phyloP scores from a whole-genome alignment of 1,140 invertebrate species.

The Cydia fagiglandana region DNA sequence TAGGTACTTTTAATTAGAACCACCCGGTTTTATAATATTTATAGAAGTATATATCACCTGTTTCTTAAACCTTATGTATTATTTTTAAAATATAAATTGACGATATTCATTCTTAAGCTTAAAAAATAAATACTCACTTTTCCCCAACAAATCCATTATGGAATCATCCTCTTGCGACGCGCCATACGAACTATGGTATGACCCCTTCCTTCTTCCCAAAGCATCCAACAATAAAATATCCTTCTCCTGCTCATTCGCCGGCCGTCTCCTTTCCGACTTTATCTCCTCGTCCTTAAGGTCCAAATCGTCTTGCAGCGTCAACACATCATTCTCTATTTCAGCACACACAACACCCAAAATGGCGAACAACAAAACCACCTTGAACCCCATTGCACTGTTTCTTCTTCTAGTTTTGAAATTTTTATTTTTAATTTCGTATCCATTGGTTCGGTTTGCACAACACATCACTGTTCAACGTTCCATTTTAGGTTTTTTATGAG shows the following conservation, averaged over 20 bases:
- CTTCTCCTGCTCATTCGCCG: slow-evolving; percentile 84
- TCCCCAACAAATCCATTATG: slow-evolving; percentile 89
- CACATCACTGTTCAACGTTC: slow-evolving; percentile 37
- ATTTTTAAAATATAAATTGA: too few species aligned
- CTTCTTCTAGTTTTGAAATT: slow-evolving; percentile 75
- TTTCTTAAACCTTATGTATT: too few species aligned
- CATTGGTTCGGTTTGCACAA: slow-evolving; percentile 47
- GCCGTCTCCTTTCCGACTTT: slow-evolving; percentile 72
- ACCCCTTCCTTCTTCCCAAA: slow-evolving; percentile 83
- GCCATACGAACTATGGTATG: slow-evolving; percentile 63
- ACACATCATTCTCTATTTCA: slow-evolving; percentile 67
- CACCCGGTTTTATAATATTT: too few species aligned
- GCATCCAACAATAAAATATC: slow-evolving; percentile 86
- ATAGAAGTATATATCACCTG: too few species aligned
- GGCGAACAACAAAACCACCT: slow-evolving; percentile 48
- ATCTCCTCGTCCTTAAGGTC: slow-evolving; percentile 52
- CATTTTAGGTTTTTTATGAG: slow-evolving; percentile 44
- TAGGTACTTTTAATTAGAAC: too few species aligned
- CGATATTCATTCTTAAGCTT: too few species aligned
- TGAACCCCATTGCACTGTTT: slow-evolving; percentile 43
- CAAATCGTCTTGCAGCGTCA: slow-evolving; percentile 68
- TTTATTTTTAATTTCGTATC: slow-evolving; percentile 49
- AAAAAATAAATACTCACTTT: slow-evolving; percentile 82
- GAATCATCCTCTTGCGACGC: slow-evolving; percentile 81
- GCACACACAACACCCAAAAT: slow-evolving; percentile 48